These are phyloP conservation scores for Cabera pusaria DNA, from an alignment of 2,888 invertebrate genomes.

Conservation along the genomic window DNA sequence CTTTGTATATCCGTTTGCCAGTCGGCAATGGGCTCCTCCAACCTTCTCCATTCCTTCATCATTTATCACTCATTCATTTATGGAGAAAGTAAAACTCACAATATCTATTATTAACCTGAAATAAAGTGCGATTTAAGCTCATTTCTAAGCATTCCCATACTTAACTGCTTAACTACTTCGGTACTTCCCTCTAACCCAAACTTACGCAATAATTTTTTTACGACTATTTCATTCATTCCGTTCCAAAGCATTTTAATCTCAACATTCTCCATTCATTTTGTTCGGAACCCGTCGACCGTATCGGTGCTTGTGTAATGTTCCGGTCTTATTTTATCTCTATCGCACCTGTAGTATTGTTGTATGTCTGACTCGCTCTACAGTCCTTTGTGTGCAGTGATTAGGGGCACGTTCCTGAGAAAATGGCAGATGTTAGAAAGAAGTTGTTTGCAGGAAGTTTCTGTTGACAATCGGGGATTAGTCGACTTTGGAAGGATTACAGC, in stretches of 20 bases:
- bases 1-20: no score
- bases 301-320: constrained; percentile 76
- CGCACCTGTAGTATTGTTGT: constrained; percentile 26
- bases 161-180: no score
- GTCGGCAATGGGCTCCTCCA: no score
- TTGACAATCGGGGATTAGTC: constrained; percentile 49
- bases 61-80: no score
- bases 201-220: constrained; percentile 71
- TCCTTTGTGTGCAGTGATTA: constrained; percentile 72
- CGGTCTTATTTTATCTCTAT: constrained; percentile 53
- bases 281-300: constrained; percentile 76
- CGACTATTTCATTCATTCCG: constrained; percentile 75
- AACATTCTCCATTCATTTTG: constrained; percentile 78
- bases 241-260: constrained; percentile 73
- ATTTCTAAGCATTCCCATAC: no score
- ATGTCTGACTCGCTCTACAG: constrained; percentile 45
- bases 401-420: constrained; percentile 80
- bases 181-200: constrained; percentile 54
- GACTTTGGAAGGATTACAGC: constrained; percentile 44
- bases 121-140: no score
- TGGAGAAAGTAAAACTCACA: no score
- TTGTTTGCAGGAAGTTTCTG: constrained; percentile 66
- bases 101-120: no score
- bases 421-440: constrained; percentile 73
- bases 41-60: no score